These are phyloP conservation scores for Falco naumanni DNA, from an alignment of 2,797 vertebrate genomes.

Conservation along the genomic window DNA sequence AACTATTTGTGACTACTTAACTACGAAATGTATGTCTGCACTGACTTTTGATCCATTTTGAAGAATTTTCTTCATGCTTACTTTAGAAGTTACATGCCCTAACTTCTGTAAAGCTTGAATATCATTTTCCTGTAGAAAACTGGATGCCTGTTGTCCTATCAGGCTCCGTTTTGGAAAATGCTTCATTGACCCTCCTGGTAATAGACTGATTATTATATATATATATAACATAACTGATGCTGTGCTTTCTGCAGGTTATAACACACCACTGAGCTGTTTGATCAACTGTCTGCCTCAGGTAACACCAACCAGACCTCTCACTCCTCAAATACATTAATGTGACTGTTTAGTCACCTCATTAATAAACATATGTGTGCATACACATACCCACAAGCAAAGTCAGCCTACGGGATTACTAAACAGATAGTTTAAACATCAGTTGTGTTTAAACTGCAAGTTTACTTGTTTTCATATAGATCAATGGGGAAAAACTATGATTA, in stretches of 20 bases:
- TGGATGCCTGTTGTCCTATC: rapidly evolving
- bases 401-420: neutral
- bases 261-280: rapidly evolving
- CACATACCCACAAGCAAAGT: neutral
- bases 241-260: neutral
- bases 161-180: neutral
- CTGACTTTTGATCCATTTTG: neutral
- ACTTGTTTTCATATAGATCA: rapidly evolving
- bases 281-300: neutral
- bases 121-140: neutral
- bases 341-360: rapidly evolving
- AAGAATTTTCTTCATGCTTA: neutral
- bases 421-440: neutral
- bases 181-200: neutral
- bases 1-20: neutral
- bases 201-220: no score
- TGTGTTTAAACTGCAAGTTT: neutral
- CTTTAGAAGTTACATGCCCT: neutral
- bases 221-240: rapidly evolving
- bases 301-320: neutral
- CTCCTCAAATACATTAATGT: neutral
- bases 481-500: rapidly evolving
- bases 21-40: neutral
- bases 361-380: rapidly evolving
- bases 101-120: neutral